Percentiles rank a stretch among this genome's conserved stretches.
Evolutionary conservation across 2,113 vertebrate genomes (phyloP).

Genomic region (Dicerorhinus sumatrensis): DNA sequence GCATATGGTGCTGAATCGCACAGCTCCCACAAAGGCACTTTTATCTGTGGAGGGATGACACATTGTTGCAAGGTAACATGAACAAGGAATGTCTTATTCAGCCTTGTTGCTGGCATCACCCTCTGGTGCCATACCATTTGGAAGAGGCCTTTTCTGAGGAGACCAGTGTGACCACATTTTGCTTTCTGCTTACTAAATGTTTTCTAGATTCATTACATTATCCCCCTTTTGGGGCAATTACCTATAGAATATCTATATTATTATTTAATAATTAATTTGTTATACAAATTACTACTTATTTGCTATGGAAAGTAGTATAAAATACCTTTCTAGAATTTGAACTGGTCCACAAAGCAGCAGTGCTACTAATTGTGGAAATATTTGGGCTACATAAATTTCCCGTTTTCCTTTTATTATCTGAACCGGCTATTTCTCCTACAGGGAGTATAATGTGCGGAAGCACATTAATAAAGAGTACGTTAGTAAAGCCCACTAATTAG

Average conservation of each 20-base stretch:
- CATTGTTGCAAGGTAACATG: not conserved
- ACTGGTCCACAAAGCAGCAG: constrained; percentile 34
- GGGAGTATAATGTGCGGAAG: not conserved
- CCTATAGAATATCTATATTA: not conserved
- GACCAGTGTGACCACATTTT: not conserved
- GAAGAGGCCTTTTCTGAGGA: constrained; percentile 42
- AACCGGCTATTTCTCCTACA: constrained; percentile 50
- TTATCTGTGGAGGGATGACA: not conserved
- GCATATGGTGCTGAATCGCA: not conserved
- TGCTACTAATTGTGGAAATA: constrained; percentile 56
- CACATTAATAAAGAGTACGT: constrained; percentile 3
- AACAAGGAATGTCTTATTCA: not conserved
- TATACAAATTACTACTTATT: not conserved
- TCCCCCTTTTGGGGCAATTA: not conserved
- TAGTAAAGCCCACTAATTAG: constrained; percentile 1
- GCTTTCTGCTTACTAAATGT: not conserved
- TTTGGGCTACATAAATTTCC: constrained; percentile 18
- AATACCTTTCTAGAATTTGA: constrained; percentile 49
- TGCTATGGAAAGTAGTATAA: not conserved
- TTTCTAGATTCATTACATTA: not conserved
- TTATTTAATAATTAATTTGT: constrained; percentile 35
- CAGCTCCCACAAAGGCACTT: not conserved
- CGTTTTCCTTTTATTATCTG: not conserved
- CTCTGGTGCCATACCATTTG: not conserved
- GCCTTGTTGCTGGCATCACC: not conserved